Percentiles rank a stretch among this genome's conserved stretches.
Conservation (phyloP, 92 coral and sea anemone species). For the Zoanthus gigantus region DNA sequence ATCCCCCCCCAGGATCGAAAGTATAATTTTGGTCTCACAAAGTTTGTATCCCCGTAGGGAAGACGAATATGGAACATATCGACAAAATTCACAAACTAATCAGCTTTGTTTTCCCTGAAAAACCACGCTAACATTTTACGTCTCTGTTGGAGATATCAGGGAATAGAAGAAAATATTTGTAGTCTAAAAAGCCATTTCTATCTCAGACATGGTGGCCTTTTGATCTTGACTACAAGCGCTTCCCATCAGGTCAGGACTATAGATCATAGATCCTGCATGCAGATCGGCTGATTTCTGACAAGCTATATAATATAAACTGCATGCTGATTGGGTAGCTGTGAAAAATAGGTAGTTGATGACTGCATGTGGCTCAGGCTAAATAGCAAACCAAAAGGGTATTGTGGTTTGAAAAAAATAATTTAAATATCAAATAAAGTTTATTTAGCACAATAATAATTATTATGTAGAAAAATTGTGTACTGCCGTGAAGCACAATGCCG, state of each 20-base stretch:
- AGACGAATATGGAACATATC: conserved; percentile 8
- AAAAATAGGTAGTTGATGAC: conserved; percentile 7
- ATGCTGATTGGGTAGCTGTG: conserved; percentile 32
- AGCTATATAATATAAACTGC: conserved; percentile 8
- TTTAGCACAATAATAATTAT: conserved; percentile 20
- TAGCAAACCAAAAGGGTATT: conserved; percentile 21
- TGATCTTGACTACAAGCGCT: conserved; percentile 13
- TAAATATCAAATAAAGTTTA: conserved; percentile 20
- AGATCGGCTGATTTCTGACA: conserved; percentile 28
- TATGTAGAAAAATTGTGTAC: conserved; percentile 27
- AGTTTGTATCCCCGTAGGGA: conserved; percentile 23
- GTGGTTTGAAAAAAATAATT: conserved; percentile 18
- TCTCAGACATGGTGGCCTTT: conserved; percentile 12
- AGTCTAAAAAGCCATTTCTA: conserved; percentile 31
- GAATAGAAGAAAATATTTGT: conserved; percentile 30
- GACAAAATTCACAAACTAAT: conserved; percentile 40
- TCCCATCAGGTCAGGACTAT: conserved; percentile 31
- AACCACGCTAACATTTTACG: conserved; percentile 32
- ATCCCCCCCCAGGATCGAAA: neutral
- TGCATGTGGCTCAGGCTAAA: neutral
- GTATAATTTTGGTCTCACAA: conserved; percentile 21
- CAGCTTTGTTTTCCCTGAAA: conserved; percentile 41
- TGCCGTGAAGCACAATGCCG: conserved; percentile 26
- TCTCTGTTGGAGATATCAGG: conserved; percentile 21
- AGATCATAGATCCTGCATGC: conserved; percentile 36